Conservation (phyloP, 2,113 vertebrate genomes). For the Mormyrus iriodes region DNA sequence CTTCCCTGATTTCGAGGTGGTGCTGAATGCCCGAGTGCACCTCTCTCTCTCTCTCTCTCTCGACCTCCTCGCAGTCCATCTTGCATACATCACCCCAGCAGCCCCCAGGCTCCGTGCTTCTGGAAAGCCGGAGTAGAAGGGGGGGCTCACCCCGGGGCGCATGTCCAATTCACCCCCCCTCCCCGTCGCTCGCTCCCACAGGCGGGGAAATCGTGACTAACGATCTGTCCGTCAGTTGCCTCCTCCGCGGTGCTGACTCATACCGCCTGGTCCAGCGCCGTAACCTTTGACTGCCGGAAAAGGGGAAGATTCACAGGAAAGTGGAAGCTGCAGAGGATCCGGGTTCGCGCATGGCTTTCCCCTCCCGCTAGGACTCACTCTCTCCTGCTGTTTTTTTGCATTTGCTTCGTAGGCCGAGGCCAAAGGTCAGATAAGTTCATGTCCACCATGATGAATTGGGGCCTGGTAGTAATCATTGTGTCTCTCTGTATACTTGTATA, state of each 20-base stretch:
- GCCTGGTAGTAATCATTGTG: slow-evolving; percentile 30
- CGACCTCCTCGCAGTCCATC: background rate
- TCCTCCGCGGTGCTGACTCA: slow-evolving; percentile 45
- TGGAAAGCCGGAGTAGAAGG: no score
- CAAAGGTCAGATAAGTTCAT: slow-evolving; percentile 45
- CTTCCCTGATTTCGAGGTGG: background rate
- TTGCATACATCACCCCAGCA: slow-evolving; percentile 53
- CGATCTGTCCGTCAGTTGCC: slow-evolving; percentile 6
- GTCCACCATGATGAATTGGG: slow-evolving; percentile 28
- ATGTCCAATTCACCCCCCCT: background rate
- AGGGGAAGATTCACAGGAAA: slow-evolving; percentile 46
- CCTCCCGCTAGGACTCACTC: slow-evolving; percentile 1
- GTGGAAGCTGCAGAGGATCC: slow-evolving; percentile 31
- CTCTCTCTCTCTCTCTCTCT: background rate
- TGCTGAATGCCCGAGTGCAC: background rate
- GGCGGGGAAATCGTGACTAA: slow-evolving; percentile 44
- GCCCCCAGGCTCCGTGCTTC: background rate
- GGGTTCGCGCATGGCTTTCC: slow-evolving; percentile 28
- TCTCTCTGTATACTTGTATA: no score
- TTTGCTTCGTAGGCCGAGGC: slow-evolving; percentile 32
- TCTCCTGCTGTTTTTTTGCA: slow-evolving; percentile 25
- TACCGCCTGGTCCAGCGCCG: slow-evolving; percentile 17
- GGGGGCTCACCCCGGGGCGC: background rate
- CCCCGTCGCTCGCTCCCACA: background rate
- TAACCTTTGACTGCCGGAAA: slow-evolving; percentile 48